These are phyloP conservation scores for Athalia cordata DNA, from an alignment of 2,888 invertebrate species.

Conservation along the genomic window DNA sequence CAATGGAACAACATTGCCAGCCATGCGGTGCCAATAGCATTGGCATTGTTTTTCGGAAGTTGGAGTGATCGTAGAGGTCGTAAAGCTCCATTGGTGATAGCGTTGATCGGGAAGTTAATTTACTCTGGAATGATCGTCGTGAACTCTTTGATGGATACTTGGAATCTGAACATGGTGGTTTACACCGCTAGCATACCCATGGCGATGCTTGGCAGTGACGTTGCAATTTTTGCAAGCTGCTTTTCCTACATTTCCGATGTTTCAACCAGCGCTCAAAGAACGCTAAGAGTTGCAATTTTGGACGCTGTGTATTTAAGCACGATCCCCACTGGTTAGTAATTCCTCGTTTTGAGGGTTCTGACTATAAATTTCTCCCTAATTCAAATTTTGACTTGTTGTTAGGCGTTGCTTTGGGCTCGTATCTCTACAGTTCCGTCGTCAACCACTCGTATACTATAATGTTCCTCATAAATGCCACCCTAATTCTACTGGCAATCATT, in stretches of 20 bases:
- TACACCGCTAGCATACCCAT: conserved; percentile 86
- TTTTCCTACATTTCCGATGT: conserved; percentile 89
- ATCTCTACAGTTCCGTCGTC: conserved; percentile 78
- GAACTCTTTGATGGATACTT: conserved; percentile 78
- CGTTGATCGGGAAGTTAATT: conserved; percentile 83
- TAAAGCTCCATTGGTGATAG: conserved; percentile 83
- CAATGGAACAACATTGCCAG: conserved; percentile 87
- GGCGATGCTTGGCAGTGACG: conserved; percentile 85
- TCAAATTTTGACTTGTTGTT: conserved; percentile 57
- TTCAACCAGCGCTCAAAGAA: conserved; percentile 81
- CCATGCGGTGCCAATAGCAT: conserved; percentile 83
- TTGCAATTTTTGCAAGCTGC: conserved; percentile 86
- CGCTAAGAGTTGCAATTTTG: conserved; percentile 86
- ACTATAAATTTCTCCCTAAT: conserved; percentile 48
- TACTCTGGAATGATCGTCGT: conserved; percentile 86
- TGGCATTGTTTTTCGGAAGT: conserved; percentile 87
- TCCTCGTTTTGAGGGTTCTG: conserved; percentile 48
- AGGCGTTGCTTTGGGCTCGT: conserved; percentile 77
- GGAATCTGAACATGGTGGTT: conserved; percentile 85
- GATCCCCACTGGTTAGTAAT: conserved; percentile 82
- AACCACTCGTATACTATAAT: conserved; percentile 82
- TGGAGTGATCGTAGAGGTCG: conserved; percentile 89
- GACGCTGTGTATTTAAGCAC: conserved; percentile 89
- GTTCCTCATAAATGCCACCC: conserved; percentile 82
- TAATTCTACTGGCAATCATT: conserved; percentile 79